Evolutionary conservation across 2,888 invertebrate genomes (phyloP).

Genomic region (Troglohyphantes excavatus): DNA sequence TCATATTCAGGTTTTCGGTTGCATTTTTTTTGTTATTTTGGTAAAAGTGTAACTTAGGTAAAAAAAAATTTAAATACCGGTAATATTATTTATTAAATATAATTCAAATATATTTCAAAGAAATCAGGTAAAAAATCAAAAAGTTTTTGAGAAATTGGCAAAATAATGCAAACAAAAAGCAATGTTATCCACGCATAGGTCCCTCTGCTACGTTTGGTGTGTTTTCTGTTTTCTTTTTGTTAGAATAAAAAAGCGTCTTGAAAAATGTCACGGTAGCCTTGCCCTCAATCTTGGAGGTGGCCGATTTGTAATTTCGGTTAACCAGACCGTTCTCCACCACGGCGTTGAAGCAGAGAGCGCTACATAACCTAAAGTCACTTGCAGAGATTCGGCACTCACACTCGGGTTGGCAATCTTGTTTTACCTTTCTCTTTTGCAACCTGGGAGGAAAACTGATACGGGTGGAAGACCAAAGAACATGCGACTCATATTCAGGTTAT

Average conservation of each 20-base stretch:
- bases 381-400: not conserved
- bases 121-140: too few relatives aligned
- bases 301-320: not conserved
- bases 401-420: not conserved
- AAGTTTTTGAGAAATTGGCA: too few relatives aligned
- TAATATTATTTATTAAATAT: too few relatives aligned
- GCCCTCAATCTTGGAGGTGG: conserved; percentile 18
- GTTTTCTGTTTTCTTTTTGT: not conserved
- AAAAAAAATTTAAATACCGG: too few relatives aligned
- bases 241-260: not conserved
- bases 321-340: not conserved
- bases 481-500: too few relatives aligned
- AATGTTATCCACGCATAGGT: conserved; percentile 22
- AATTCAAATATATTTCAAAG: too few relatives aligned
- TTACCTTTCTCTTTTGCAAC: not conserved
- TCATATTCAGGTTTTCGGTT: too few relatives aligned
- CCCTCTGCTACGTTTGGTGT: too few relatives aligned
- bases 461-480: not conserved
- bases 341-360: not conserved
- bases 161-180: too few relatives aligned
- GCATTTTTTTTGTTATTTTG: too few relatives aligned
- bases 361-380: conserved; percentile 7
- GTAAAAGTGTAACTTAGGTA: too few relatives aligned
- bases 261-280: conserved; percentile 41
- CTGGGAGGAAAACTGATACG: not conserved